A percentile compares a stretch with the other conserved stretches of the same genome.
Conservation (phyloP, 2,888 invertebrate genomes). For the Mythimna impura region DNA sequence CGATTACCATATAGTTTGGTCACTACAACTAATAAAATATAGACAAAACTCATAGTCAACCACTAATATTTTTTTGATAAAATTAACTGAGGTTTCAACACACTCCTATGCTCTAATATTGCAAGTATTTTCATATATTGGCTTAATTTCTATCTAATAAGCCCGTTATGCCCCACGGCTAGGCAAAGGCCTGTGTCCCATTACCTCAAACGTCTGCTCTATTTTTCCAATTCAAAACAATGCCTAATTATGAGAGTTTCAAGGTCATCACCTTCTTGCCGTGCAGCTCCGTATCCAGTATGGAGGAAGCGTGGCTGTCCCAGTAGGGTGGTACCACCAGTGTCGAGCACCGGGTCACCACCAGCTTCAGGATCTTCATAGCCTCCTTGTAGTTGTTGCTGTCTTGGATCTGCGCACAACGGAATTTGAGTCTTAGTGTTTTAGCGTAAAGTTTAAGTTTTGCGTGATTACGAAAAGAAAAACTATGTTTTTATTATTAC, state of each 20-base stretch:
- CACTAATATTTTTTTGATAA: no score
- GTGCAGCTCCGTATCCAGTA: slow-evolving; percentile 96
- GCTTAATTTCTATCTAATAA: neutral
- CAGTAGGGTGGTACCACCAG: slow-evolving; percentile 95
- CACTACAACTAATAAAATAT: neutral
- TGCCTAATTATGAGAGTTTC: neutral
- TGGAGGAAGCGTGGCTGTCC: slow-evolving; percentile 92
- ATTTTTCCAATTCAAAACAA: neutral
- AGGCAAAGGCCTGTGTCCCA: neutral
- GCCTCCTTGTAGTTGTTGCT: slow-evolving; percentile 98
- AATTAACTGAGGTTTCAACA: neutral
- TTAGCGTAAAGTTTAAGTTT: neutral
- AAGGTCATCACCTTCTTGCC: slow-evolving; percentile 92
- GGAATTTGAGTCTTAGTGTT: neutral
- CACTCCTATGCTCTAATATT: neutral
- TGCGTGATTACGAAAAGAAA: neutral
- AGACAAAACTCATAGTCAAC: no score
- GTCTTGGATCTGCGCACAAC: slow-evolving; percentile 81
- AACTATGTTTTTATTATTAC: no score
- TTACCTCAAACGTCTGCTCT: neutral
- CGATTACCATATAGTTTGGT: neutral
- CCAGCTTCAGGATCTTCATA: slow-evolving; percentile 98
- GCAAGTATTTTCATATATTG: neutral
- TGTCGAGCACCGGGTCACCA: slow-evolving; percentile 98
- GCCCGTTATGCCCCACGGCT: neutral